phyloP scores from a whole-genome alignment of 1,140 invertebrate species.

The Nasonia giraulti region DNA sequence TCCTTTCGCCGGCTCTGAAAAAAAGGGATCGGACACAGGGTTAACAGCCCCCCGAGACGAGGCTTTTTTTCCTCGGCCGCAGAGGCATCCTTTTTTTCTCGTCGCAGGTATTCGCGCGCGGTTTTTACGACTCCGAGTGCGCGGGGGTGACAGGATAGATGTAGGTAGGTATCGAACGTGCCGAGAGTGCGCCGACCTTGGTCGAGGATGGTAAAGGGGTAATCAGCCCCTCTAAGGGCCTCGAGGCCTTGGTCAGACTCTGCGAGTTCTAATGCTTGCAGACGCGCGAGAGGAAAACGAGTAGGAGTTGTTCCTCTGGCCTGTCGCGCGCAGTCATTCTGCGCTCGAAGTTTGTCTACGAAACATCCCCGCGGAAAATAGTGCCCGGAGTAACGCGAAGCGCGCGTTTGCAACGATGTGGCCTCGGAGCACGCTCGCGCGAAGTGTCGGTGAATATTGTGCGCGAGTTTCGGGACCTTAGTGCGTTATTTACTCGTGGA shows the following conservation, averaged over 20 bases:
- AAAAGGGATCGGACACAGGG: not conserved
- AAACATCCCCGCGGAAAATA: slow-evolving; percentile 55
- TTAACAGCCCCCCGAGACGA: slow-evolving; percentile 52
- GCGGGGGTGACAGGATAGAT: slow-evolving; percentile 30
- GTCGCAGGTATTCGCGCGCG: slow-evolving; percentile 54
- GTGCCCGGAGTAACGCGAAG: not conserved
- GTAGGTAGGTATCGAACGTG: slow-evolving; percentile 46
- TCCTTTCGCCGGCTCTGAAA: slow-evolving; percentile 45
- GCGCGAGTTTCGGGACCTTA: not conserved
- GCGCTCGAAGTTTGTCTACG: slow-evolving; percentile 69
- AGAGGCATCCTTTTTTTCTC: slow-evolving; percentile 55
- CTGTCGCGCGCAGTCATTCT: slow-evolving; percentile 65
- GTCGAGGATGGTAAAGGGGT: slow-evolving; percentile 69
- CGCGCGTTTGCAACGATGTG: not conserved
- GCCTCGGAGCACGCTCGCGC: not conserved
- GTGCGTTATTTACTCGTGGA: not conserved
- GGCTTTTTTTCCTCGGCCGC: not conserved
- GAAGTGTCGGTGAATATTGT: not conserved
- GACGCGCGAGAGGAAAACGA: not conserved
- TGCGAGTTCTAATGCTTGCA: not conserved
- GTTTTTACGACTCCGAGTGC: slow-evolving; percentile 61
- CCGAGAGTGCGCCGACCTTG: slow-evolving; percentile 64
- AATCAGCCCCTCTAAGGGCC: slow-evolving; percentile 66
- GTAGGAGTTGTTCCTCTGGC: slow-evolving; percentile 2
- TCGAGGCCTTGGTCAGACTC: slow-evolving; percentile 12